Evolutionary conservation across 2,113 vertebrate species (phyloP), one percentile per base, ranked within the genome.

Genomic region (Corythornis vintsioides): DNA sequence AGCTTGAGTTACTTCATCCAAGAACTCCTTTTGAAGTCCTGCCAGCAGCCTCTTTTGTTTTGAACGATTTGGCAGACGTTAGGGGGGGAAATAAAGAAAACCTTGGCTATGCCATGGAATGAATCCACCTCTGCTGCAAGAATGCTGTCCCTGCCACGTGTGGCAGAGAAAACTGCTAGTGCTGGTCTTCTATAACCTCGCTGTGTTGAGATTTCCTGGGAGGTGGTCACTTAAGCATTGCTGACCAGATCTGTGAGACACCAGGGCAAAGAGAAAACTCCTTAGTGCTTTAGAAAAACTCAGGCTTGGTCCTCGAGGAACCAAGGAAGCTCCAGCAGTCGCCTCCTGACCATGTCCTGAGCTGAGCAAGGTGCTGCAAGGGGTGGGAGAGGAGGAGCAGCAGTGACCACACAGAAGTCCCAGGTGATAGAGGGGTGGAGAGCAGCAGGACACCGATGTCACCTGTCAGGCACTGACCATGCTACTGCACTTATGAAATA

Each of bases 1-100:
- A 93, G 75, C 75, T 89, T 95, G 77, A 93, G 55, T 81, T 95
- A 83, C 33, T 95, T 95, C 83, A 91, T 75, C 56, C 67, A 61
- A 79, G 26, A n/a, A 65, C 26, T 91, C 43, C 45, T 87, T 92
- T 57, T 95, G 91, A 94, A 89, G 88, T 70, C 43, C 55, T 92
- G 42, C 88, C 90, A 93, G 22, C 28, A 57, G 22, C 48, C 61
- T 93, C 52, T 93, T 86, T 93, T 80, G 38, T 77, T 94, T 90
- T 67, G 78, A 93, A 78, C 57, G 33, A 29, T 88, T 89, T 95
- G 75, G 47, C 85, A 94, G 52, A 35, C 71, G 56, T 48, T 26
- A 38, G 29, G 10, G 38, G 38, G 38, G 47, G 40, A 29, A 15
- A 86, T 91, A 94, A 89, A 59, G 15, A 67, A 88, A 74, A 52